A percentile compares a stretch with the other conserved stretches of the same genome.
Conservation (phyloP, 1,140 invertebrate species). For the Chionoecetes opilio region DNA sequence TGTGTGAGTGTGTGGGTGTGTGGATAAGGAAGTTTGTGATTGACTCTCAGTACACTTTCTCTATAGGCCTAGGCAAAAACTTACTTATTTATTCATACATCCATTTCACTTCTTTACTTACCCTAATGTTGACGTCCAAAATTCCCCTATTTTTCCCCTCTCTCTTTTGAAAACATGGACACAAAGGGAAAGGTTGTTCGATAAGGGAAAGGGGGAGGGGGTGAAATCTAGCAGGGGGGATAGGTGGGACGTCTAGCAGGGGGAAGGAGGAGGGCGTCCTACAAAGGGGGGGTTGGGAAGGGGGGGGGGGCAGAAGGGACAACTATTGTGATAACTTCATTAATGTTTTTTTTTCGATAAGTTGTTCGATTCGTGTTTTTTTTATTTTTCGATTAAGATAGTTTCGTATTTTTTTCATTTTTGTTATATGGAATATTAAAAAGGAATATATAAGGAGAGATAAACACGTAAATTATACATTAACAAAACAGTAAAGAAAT, state of each 20-base stretch:
- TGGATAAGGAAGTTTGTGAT: not conserved
- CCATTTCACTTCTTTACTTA: not conserved
- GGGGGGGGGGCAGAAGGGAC: not conserved
- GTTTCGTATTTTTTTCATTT: too few relatives aligned
- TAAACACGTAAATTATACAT: too few relatives aligned
- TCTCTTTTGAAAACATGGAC: not conserved
- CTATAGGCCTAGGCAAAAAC: not conserved
- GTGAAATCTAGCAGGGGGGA: too few relatives aligned
- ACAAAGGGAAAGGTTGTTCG: not conserved
- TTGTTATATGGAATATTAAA: too few relatives aligned
- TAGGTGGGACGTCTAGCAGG: not conserved
- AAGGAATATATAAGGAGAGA: too few relatives aligned
- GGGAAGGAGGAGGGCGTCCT: not conserved
- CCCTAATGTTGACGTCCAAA: not conserved
- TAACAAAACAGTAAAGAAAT: not conserved
- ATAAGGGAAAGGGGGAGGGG: not conserved
- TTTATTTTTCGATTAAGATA: too few relatives aligned
- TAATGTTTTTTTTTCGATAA: too few relatives aligned
- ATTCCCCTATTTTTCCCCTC: not conserved
- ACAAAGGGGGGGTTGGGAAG: not conserved
- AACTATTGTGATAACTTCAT: not conserved
- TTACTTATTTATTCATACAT: not conserved
- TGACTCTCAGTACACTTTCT: not conserved
- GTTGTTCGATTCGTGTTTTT: too few relatives aligned
- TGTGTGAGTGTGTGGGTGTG: constrained; percentile 12